phyloP scores from a whole-genome alignment of 2,797 vertebrate genomes.

The Centropyge bicolor region DNA sequence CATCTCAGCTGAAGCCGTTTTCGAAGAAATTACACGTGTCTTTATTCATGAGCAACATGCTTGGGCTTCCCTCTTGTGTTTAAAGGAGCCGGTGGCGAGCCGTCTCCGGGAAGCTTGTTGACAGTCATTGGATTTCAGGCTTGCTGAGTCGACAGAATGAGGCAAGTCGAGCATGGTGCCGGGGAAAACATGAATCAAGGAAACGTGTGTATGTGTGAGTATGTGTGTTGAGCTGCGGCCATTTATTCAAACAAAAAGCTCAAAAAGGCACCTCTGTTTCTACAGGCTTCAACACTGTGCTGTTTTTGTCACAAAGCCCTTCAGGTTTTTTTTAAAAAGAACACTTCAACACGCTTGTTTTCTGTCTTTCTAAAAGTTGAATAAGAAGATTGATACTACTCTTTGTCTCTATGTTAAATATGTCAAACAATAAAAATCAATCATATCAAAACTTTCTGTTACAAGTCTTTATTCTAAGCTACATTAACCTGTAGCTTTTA shows the following conservation, averaged over 20 bases:
- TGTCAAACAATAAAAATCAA: background rate
- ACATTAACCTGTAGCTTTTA: background rate
- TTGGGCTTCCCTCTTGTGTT: slow-evolving; percentile 17
- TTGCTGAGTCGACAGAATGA: slow-evolving; percentile 64
- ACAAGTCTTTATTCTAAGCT: background rate
- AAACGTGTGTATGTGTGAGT: background rate
- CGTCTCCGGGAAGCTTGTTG: slow-evolving; percentile 22
- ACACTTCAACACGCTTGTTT: background rate
- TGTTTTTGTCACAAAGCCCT: slow-evolving; percentile 1
- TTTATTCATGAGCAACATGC: slow-evolving; percentile 45
- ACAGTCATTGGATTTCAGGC: slow-evolving; percentile 57
- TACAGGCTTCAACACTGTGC: background rate
- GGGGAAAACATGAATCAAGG: slow-evolving; percentile 42
- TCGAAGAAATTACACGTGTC: slow-evolving; percentile 28
- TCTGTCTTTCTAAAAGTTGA: background rate
- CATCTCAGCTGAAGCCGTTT: slow-evolving; percentile 13
- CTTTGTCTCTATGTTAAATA: background rate
- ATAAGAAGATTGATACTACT: background rate
- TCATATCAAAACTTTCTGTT: too few species aligned
- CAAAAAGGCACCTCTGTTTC: background rate
- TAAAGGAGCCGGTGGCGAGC: slow-evolving; percentile 23
- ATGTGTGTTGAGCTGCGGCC: background rate
- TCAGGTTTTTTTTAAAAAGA: background rate
- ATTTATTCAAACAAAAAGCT: slow-evolving; percentile 9
- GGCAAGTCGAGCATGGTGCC: slow-evolving; percentile 36